phyloP scores from a whole-genome alignment of 2,888 invertebrate genomes.

The Mythimna impura region DNA sequence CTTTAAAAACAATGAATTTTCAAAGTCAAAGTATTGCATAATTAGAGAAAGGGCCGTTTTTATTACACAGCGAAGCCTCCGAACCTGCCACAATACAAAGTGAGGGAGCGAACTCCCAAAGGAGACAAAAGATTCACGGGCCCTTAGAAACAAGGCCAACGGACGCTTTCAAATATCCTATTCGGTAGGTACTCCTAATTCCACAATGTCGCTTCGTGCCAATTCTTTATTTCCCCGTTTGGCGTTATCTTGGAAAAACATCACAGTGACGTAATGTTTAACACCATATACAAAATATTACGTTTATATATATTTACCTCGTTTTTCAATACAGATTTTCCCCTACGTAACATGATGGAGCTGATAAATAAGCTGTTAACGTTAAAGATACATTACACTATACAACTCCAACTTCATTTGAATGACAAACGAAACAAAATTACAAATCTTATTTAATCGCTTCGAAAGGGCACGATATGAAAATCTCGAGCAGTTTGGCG shows the following conservation, averaged over 20 bases:
- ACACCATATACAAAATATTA: constrained; percentile 19
- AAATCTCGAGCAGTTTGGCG: constrained; percentile 40
- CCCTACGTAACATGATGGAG: constrained; percentile 10
- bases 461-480: constrained; percentile 25
- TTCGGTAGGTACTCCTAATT: constrained; percentile 50
- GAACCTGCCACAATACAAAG: constrained; percentile 65
- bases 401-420: constrained; percentile 5
- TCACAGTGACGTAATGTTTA: constrained; percentile 31
- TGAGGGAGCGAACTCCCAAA: constrained; percentile 64
- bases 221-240: constrained; percentile 62
- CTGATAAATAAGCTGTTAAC: neutral
- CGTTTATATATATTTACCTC: constrained; percentile 22
- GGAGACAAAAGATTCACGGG: constrained; percentile 72
- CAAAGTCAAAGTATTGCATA: constrained; percentile 49
- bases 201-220: constrained; percentile 44
- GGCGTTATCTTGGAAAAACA: constrained; percentile 45
- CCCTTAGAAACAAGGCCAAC: constrained; percentile 66
- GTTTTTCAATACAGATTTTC: constrained; percentile 40
- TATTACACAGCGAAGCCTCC: constrained; percentile 47
- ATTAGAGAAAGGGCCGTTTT: constrained; percentile 63
- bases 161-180: constrained; percentile 66
- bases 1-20: constrained; percentile 45
- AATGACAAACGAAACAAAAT: constrained; percentile 27
- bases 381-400: constrained; percentile 11
- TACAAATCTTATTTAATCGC: constrained; percentile 21